Evolutionary conservation across 2,888 invertebrate species (phyloP).

Genomic region (Pyrrhosoma nymphula): DNA sequence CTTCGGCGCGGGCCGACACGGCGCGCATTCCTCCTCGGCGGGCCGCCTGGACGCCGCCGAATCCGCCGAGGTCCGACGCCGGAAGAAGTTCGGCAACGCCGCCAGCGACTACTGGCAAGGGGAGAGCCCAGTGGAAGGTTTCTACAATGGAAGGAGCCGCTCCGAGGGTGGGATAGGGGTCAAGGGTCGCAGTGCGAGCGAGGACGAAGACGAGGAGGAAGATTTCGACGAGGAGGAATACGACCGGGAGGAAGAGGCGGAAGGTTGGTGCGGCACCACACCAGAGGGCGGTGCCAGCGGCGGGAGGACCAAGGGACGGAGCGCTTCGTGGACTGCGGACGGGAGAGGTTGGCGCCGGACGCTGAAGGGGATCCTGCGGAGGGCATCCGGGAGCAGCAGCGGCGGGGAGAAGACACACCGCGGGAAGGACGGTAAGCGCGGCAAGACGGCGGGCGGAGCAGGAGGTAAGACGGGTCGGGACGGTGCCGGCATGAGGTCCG

Average conservation of each 20-base stretch:
- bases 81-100: slow-evolving; percentile 81
- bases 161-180: slow-evolving; percentile 50
- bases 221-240: slow-evolving; percentile 69
- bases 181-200: slow-evolving; percentile 60
- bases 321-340: slow-evolving; percentile 71
- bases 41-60: slow-evolving; percentile 80
- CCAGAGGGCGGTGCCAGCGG: slow-evolving; percentile 76
- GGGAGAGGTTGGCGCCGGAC: slow-evolving; percentile 7
- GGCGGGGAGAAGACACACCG: neutral
- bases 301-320: slow-evolving; percentile 78
- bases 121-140: slow-evolving; percentile 61
- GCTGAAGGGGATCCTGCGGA: slow-evolving; percentile 4
- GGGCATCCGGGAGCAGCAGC: slow-evolving; percentile 32
- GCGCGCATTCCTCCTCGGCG: slow-evolving; percentile 70
- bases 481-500: slow-evolving; percentile 40
- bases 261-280: slow-evolving; percentile 76
- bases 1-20: slow-evolving; percentile 70
- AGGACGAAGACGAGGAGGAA: slow-evolving; percentile 68
- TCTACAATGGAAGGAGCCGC: slow-evolving; percentile 52
- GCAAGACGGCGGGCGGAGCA: neutral
- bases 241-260: slow-evolving; percentile 69
- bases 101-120: slow-evolving; percentile 64
- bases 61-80: slow-evolving; percentile 86
- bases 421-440: slow-evolving; percentile 18
- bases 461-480: neutral